Conservation (phyloP, 2,797 vertebrate genomes). For the Hafferia zeledoni region DNA sequence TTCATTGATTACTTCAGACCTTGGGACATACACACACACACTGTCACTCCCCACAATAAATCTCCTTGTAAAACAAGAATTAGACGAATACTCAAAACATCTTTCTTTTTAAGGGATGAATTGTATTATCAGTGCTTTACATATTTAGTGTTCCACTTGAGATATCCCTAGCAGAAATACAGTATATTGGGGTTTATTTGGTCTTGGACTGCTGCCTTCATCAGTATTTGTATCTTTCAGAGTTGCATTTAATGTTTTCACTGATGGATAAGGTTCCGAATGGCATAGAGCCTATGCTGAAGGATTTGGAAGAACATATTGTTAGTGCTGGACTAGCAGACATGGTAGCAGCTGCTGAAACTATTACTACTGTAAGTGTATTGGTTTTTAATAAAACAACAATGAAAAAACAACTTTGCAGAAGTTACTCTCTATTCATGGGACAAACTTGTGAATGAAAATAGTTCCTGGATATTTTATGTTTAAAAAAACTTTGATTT, state of each 20-base stretch:
- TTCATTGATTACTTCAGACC: too few species aligned
- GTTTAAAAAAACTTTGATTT: neutral
- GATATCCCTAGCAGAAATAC: neutral
- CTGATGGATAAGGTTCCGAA: conserved; percentile 99
- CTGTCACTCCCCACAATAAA: neutral
- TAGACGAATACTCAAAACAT: neutral
- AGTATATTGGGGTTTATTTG: neutral
- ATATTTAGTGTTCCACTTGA: neutral
- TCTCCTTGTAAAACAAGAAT: neutral
- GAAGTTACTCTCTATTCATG: neutral
- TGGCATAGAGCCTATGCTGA: conserved; percentile 98
- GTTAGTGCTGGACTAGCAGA: conserved; percentile 96
- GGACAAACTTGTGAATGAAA: neutral
- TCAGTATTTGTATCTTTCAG: conserved; percentile 77
- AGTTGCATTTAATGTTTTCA: conserved; percentile 97
- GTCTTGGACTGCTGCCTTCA: conserved; percentile 25
- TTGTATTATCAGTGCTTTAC: neutral
- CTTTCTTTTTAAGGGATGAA: neutral
- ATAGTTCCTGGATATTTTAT: neutral
- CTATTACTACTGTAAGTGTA: conserved; percentile 94
- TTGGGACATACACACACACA: too few species aligned
- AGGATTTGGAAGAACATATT: conserved; percentile 98
- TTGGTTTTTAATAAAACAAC: neutral
- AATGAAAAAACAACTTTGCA: neutral
- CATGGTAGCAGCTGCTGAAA: conserved; percentile 97